Base-by-base conservation (phyloP, 2,888 invertebrate species). In the Lamellibrachia satsuma region DNA sequence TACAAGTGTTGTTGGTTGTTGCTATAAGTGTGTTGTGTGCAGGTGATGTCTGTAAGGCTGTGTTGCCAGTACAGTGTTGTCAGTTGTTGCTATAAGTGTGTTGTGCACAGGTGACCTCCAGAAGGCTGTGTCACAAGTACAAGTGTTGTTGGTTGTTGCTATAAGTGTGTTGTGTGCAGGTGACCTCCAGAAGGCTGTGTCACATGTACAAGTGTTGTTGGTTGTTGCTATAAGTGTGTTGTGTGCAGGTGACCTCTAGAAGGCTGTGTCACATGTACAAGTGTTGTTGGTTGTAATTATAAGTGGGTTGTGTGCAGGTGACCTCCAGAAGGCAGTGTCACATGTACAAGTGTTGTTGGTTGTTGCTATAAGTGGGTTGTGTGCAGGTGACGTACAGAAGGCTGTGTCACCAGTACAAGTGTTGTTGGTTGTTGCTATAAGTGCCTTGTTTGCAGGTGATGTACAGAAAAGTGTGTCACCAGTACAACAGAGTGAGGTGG, bases 131-230 rank as follows among this genome's bases (percentile, higher is more conserved):
- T 39, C 39, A 39, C 0, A 39, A 1, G 39, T 39, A 39, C 39
- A 39, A 39, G 60, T 60, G 60, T 60, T 8, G 60, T 60, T 55
- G 55, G 9, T 55, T 22, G 75, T 75, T 75, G 75, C 39, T 75
- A 75, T 15, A 60, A 60, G 55, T 92, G 27, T 75, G 60, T 11
- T 60, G 60, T 60, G 91, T 91, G 6, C 92, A 97, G 97, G 95
- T 94, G 96, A 96, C 93, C 96, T 96, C 92, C 95, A 96, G 93
- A 96, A 96, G 95, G 96, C 95, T 55, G 95, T 97, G 52, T 95
- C 95, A 52, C 93, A 94, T 0, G 92, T 94, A 22, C 91, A 93
- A 15, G 39, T 39, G 39, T 39, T 39, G 39, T 39, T 39, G 39
- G 9, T 60, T 60, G 60, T 60, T 8, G 9, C 15, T 11, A 60